Evolutionary conservation across 92 coral and sea anemone genomes (phyloP).

Genomic region (Zoanthus sociatus): DNA sequence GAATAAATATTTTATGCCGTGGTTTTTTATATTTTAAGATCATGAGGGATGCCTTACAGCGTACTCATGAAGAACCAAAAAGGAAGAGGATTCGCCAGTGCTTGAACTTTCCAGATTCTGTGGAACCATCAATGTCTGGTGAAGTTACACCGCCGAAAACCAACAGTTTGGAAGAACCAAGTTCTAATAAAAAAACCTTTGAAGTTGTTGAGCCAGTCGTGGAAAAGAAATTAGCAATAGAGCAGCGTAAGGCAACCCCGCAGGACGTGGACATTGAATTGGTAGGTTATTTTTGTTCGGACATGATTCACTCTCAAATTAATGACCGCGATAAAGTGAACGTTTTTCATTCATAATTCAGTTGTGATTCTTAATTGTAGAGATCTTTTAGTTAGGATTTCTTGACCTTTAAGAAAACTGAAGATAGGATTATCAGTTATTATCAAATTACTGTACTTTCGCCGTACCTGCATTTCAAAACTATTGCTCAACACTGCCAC

Average conservation of each 20-base stretch:
- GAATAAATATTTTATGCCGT: background rate
- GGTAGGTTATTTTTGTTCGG: slow-evolving; percentile 4
- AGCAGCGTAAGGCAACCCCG: background rate
- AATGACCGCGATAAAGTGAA: background rate
- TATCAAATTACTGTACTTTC: background rate
- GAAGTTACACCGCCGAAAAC: background rate
- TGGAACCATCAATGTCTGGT: background rate
- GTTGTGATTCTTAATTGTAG: too few species aligned
- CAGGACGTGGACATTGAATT: background rate
- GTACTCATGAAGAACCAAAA: background rate
- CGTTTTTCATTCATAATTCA: background rate
- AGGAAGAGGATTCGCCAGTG: background rate
- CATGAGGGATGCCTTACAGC: slow-evolving; percentile 5
- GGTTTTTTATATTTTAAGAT: background rate
- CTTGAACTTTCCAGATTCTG: background rate
- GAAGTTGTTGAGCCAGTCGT: background rate
- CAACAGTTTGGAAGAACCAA: background rate
- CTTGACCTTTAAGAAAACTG: too few species aligned
- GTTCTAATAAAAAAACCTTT: background rate
- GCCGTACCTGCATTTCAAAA: background rate
- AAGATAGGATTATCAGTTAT: too few species aligned
- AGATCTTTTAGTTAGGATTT: too few species aligned
- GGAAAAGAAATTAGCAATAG: background rate
- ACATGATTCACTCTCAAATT: background rate
- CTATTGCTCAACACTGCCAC: background rate